Conservation (phyloP, 2,888 invertebrate genomes). For the Stratiomys singularior region DNA sequence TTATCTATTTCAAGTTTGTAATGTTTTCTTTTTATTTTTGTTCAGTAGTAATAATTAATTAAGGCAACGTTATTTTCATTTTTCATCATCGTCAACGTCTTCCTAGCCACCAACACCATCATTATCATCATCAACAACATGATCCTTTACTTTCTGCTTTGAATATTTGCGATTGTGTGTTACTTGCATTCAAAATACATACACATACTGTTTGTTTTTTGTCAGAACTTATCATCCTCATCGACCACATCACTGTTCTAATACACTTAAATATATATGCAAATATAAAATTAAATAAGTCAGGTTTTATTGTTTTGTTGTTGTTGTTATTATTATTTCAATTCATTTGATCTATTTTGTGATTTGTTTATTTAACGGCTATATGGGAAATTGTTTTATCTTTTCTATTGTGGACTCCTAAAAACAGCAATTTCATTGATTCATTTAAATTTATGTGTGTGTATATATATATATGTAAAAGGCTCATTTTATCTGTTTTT, state of each 20-base stretch:
- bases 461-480: slow-evolving; percentile 47
- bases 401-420: slow-evolving; percentile 50
- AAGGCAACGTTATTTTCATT: slow-evolving; percentile 48
- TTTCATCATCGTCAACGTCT: slow-evolving; percentile 26
- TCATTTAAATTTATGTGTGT: not conserved
- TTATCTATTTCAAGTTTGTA: slow-evolving; percentile 39
- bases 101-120: not conserved
- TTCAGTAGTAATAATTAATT: slow-evolving; percentile 47
- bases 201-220: slow-evolving; percentile 47
- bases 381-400: not conserved
- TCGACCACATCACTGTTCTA: not conserved
- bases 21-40: slow-evolving; percentile 34
- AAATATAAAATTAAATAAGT: slow-evolving; percentile 47
- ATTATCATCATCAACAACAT: slow-evolving; percentile 22
- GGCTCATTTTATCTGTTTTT: slow-evolving; percentile 47
- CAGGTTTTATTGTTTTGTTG: slow-evolving; percentile 49
- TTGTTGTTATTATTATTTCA: not conserved
- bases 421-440: slow-evolving; percentile 49
- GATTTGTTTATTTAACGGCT: not conserved
- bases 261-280: slow-evolving; percentile 47
- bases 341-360: not conserved
- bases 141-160: slow-evolving; percentile 3
- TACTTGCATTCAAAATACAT: slow-evolving; percentile 34
- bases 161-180: not conserved
- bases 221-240: too few relatives aligned